Evolutionary conservation across 2,113 vertebrate genomes (phyloP).

Genomic region (Myrmecobius fasciatus): DNA sequence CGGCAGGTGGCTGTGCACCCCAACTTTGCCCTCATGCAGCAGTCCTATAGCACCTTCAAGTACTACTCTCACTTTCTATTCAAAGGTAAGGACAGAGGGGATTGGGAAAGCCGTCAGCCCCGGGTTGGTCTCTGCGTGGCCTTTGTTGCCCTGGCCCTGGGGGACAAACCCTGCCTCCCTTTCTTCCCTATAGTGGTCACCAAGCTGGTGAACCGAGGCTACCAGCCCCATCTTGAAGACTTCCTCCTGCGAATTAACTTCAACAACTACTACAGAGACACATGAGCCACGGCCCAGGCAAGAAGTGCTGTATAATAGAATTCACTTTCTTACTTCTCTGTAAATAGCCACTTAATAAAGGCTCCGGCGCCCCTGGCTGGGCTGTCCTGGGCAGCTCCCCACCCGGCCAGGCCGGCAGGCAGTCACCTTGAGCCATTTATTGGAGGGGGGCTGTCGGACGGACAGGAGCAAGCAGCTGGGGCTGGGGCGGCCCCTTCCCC

Average conservation of each 20-base stretch:
- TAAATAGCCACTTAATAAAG: neutral
- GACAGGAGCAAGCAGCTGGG: neutral
- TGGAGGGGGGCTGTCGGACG: neutral
- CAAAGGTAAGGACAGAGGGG: constrained; percentile 90
- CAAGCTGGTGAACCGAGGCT: constrained; percentile 96
- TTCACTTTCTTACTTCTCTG: neutral
- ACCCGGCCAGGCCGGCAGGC: accelerated
- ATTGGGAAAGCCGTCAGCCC: too few species aligned
- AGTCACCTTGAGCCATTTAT: neutral
- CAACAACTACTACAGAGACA: constrained; percentile 97
- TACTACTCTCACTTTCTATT: constrained; percentile 99
- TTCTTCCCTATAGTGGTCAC: constrained; percentile 90
- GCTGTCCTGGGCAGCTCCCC: accelerated
- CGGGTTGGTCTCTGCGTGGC: too few species aligned
- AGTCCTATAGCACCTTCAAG: constrained; percentile 97
- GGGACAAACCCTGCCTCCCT: neutral
- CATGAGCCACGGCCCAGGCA: constrained; percentile 82
- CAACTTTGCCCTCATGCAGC: constrained; percentile 96
- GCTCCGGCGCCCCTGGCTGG: neutral
- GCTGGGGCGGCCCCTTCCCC: neutral
- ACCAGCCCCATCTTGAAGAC: constrained; percentile 98
- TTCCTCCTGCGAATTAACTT: constrained; percentile 98
- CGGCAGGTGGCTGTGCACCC: constrained; percentile 91
- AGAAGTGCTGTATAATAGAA: too few species aligned
- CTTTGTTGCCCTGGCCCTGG: too few species aligned